Percentiles rank a stretch among this genome's conserved stretches.
Evolutionary conservation across 1,140 invertebrate species (phyloP).

Genomic region (Drosophila gunungcola): DNA sequence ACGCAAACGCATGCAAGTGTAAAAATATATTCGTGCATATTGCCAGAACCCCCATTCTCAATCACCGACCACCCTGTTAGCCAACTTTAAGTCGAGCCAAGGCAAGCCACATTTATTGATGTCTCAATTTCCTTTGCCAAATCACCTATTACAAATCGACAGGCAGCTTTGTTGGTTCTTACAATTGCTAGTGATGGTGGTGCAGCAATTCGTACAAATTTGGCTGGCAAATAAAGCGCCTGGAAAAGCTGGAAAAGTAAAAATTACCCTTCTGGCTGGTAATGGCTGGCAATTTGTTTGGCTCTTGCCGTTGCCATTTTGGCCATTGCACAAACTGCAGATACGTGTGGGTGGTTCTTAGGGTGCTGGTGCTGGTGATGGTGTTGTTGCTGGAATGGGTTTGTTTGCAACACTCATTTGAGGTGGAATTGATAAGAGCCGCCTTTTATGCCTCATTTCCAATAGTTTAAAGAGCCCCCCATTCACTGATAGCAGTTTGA

Average conservation of each 20-base stretch:
- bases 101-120: slow-evolving; percentile 80
- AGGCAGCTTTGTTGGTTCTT: slow-evolving; percentile 76
- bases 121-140: slow-evolving; percentile 82
- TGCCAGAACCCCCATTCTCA: not conserved
- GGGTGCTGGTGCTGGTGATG: slow-evolving; percentile 1
- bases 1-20: slow-evolving; percentile 33
- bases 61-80: not conserved
- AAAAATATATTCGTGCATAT: slow-evolving; percentile 44
- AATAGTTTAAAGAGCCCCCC: slow-evolving; percentile 20
- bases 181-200: slow-evolving; percentile 45
- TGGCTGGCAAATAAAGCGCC: slow-evolving; percentile 79
- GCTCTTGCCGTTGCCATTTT: slow-evolving; percentile 52
- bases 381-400: slow-evolving; percentile 15
- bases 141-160: slow-evolving; percentile 83
- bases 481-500: slow-evolving; percentile 57
- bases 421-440: slow-evolving; percentile 41
- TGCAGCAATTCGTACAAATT: slow-evolving; percentile 78
- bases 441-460: slow-evolving; percentile 62
- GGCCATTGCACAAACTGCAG: slow-evolving; percentile 66
- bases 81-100: slow-evolving; percentile 42
- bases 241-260: slow-evolving; percentile 73
- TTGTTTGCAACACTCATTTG: slow-evolving; percentile 28
- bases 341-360: slow-evolving; percentile 21
- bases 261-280: slow-evolving; percentile 80
- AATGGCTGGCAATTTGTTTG: slow-evolving; percentile 81